Evolutionary conservation across 2,113 vertebrate species (phyloP).

Genomic region (Platichthys flesus): DNA sequence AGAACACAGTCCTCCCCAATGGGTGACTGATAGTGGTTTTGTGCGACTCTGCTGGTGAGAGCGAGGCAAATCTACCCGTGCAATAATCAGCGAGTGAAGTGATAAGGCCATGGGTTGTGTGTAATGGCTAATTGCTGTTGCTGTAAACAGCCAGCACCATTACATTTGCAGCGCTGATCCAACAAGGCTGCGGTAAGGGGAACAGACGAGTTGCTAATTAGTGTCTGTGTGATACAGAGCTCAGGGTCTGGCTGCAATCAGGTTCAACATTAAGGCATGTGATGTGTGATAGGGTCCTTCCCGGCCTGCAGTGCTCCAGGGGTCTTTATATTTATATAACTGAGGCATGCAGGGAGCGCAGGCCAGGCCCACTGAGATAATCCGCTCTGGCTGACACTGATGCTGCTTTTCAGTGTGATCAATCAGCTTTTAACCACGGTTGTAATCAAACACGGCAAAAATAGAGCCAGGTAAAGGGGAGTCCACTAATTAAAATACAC

Average conservation of each 20-base stretch:
- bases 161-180: constrained; percentile 28
- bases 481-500: not conserved
- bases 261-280: constrained; percentile 55
- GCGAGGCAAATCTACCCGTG: constrained; percentile 4
- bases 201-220: constrained; percentile 62
- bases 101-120: constrained; percentile 60
- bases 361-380: constrained; percentile 37
- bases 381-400: constrained; percentile 54
- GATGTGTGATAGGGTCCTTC: constrained; percentile 34
- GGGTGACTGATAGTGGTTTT: constrained; percentile 3
- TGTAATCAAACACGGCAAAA: constrained; percentile 51
- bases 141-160: constrained; percentile 52
- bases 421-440: constrained; percentile 65
- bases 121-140: constrained; percentile 52
- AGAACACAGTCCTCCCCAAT: constrained; percentile 21
- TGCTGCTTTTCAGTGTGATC: constrained; percentile 65
- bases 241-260: constrained; percentile 50
- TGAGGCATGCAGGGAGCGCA: constrained; percentile 24
- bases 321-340: constrained; percentile 31
- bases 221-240: constrained; percentile 58
- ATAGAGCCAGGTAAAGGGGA: constrained; percentile 28
- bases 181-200: constrained; percentile 49
- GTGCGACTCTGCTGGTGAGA: constrained; percentile 17
- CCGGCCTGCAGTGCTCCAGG: constrained; percentile 6
- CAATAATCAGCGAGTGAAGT: constrained; percentile 35